Evolutionary conservation across 2,113 vertebrate genomes (phyloP).

Genomic region (Sinocyclocheilus rhinocerous): DNA sequence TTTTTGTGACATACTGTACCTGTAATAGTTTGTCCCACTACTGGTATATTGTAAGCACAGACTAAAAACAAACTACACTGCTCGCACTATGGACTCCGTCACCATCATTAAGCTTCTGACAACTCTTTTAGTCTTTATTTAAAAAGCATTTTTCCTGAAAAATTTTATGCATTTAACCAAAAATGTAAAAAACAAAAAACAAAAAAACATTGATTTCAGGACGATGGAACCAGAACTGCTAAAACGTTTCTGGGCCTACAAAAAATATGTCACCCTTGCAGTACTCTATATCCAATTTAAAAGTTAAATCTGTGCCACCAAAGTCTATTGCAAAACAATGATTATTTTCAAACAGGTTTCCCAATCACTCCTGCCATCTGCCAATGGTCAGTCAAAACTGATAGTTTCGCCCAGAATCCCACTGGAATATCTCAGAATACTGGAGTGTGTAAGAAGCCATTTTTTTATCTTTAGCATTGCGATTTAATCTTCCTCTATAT

Average conservation of each 20-base stretch:
- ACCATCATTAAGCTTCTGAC: too few relatives aligned
- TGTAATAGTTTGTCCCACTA: background rate
- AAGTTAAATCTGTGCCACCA: background rate
- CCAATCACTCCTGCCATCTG: background rate
- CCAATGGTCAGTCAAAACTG: background rate
- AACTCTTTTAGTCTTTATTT: too few relatives aligned
- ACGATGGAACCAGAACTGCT: background rate
- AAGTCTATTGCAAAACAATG: background rate
- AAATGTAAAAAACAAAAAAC: too few relatives aligned
- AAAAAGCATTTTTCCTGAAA: too few relatives aligned
- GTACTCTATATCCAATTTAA: background rate
- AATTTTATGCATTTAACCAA: too few relatives aligned
- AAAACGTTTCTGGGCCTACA: background rate
- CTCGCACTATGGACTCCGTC: too few relatives aligned
- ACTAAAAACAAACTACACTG: too few relatives aligned
- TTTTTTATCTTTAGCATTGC: background rate
- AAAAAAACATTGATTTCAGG: too few relatives aligned
- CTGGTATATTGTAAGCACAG: background rate
- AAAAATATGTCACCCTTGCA: too few relatives aligned
- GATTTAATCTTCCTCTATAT: background rate
- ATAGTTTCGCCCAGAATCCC: background rate
- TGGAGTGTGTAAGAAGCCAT: background rate
- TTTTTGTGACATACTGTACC: background rate
- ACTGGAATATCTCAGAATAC: background rate
- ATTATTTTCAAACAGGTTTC: slow-evolving; percentile 8